These are phyloP conservation scores for Chamaea fasciata DNA, from an alignment of 2,113 vertebrate genomes.

Conservation along the genomic window DNA sequence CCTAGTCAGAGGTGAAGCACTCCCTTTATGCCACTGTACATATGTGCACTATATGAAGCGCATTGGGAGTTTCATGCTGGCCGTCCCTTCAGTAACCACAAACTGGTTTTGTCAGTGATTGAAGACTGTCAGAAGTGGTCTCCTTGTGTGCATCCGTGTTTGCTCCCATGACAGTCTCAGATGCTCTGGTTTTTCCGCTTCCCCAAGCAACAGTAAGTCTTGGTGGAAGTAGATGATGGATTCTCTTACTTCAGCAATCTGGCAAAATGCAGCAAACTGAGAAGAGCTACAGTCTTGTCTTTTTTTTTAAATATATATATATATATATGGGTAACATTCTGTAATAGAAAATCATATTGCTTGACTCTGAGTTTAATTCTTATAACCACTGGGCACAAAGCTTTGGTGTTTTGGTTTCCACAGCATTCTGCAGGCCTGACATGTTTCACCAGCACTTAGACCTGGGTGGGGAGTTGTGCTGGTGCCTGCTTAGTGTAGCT, in stretches of 20 bases:
- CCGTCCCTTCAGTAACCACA: not conserved
- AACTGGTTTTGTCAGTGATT: not conserved
- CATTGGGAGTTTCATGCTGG: not conserved
- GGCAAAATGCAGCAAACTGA: not conserved
- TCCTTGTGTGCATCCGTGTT: not conserved
- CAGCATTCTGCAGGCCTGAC: not conserved
- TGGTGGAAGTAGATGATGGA: not conserved
- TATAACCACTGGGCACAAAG: not conserved
- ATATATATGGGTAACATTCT: not conserved
- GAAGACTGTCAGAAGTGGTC: not conserved
- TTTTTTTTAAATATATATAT: not conserved
- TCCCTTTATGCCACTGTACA: not conserved
- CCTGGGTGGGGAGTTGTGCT: not conserved
- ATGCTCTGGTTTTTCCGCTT: not conserved
- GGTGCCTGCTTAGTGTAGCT: not conserved
- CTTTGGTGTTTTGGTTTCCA: not conserved
- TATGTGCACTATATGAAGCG: not conserved
- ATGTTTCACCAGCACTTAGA: not conserved
- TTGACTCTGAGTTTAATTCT: not conserved
- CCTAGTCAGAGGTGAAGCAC: not conserved
- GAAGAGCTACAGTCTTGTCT: rapidly evolving
- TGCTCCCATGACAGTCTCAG: not conserved
- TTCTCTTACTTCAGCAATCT: not conserved
- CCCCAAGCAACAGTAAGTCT: not conserved
- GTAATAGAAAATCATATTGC: not conserved